Conservation (phyloP, 2,113 vertebrate species). For the Copsychus sechellarum region DNA sequence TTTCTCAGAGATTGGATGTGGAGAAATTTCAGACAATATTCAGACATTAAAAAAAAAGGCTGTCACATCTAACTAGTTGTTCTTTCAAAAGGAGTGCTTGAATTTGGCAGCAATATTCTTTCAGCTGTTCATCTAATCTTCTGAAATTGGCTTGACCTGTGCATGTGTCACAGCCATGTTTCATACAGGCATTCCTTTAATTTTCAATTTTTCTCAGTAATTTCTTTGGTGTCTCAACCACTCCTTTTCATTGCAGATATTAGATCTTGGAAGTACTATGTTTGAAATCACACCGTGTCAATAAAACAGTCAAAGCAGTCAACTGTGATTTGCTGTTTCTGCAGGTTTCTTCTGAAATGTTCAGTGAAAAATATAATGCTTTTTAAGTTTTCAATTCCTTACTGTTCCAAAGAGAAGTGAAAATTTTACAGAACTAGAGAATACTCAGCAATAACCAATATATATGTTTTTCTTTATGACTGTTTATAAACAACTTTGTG, state of each 20-base stretch:
- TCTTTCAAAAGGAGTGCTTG: neutral
- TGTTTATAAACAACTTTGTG: neutral
- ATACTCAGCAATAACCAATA: neutral
- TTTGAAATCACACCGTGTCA: neutral
- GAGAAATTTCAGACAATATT: rapidly evolving
- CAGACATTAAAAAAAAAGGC: neutral
- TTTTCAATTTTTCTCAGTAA: neutral
- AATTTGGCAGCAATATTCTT: neutral
- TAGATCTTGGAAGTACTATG: neutral
- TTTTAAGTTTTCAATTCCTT: neutral
- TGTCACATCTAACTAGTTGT: neutral
- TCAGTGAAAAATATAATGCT: neutral
- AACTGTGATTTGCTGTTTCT: neutral
- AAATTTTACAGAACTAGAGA: neutral
- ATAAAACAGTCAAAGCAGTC: neutral
- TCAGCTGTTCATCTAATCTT: neutral
- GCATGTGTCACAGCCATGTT: neutral
- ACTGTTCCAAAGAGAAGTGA: neutral
- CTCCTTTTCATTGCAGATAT: neutral
- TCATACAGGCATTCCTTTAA: neutral
- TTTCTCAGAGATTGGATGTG: neutral
- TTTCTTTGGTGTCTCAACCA: neutral
- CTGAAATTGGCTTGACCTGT: neutral
- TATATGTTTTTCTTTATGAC: neutral
- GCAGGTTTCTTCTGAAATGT: neutral